Percentiles rank a stretch among this genome's conserved stretches.
Evolutionary conservation across 2,888 invertebrate genomes (phyloP).

Genomic region (Spicauda simplicius): DNA sequence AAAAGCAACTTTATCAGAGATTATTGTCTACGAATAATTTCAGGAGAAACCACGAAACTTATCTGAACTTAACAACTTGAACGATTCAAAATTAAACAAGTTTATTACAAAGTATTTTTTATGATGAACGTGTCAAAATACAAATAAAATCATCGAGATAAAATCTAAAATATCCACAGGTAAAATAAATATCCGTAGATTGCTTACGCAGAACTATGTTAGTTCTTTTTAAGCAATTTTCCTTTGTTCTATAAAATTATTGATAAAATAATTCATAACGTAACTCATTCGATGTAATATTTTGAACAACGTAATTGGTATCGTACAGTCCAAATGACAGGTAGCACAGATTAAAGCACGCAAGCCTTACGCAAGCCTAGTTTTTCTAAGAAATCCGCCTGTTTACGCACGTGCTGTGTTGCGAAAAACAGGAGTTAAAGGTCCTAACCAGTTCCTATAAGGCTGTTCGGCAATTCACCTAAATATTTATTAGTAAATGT

Average conservation of each 20-base stretch:
- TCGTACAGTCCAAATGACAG: slow-evolving; percentile 13
- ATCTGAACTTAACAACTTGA: too few species aligned
- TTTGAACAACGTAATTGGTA: slow-evolving; percentile 9
- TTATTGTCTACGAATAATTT: too few species aligned
- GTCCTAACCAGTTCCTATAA: slow-evolving; percentile 5
- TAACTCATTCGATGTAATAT: slow-evolving; percentile 3
- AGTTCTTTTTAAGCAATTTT: too few species aligned
- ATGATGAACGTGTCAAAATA: too few species aligned
- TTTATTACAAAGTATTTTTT: too few species aligned
- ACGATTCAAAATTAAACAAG: too few species aligned
- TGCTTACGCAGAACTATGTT: too few species aligned
- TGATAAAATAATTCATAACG: not conserved
- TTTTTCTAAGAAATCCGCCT: slow-evolving; percentile 18
- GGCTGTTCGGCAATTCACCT: not conserved
- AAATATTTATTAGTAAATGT: not conserved
- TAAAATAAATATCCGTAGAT: too few species aligned
- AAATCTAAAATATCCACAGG: too few species aligned
- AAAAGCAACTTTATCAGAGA: not conserved
- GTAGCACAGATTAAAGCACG: slow-evolving; percentile 21
- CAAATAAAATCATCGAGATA: too few species aligned
- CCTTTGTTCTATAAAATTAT: not conserved
- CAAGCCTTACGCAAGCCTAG: slow-evolving; percentile 11
- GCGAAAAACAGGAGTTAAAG: slow-evolving; percentile 10
- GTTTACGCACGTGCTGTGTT: slow-evolving; percentile 19
- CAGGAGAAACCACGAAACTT: too few species aligned